A percentile compares a stretch with the other conserved stretches of the same genome.
Conservation (phyloP, 2,888 invertebrate species). For the Cataglyphis livida region DNA sequence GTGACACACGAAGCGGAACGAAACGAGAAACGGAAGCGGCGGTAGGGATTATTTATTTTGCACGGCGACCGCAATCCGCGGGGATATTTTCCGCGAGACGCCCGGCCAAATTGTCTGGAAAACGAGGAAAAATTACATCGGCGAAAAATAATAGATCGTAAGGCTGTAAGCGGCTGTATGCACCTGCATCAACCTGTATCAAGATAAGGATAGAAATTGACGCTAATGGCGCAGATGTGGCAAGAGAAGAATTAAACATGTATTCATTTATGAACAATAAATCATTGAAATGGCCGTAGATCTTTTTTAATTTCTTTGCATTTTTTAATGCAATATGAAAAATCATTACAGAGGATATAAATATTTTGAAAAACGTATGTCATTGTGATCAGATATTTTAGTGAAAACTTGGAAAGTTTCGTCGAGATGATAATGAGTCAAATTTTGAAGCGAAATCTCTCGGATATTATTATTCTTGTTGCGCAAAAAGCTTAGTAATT, state of each 20-base stretch:
- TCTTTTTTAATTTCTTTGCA: neutral
- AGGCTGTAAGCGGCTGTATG: slow-evolving; percentile 52
- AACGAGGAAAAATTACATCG: slow-evolving; percentile 83
- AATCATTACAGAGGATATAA: neutral
- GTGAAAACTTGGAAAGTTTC: neutral
- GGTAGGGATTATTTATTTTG: slow-evolving; percentile 80
- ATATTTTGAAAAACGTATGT: neutral
- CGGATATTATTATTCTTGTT: slow-evolving; percentile 9
- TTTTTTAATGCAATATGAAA: neutral
- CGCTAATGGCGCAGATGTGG: neutral
- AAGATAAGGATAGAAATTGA: slow-evolving; percentile 38
- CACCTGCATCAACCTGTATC: slow-evolving; percentile 28
- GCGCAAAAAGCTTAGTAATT: neutral
- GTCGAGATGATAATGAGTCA: neutral
- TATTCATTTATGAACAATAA: neutral
- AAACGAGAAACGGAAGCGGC: slow-evolving; percentile 74
- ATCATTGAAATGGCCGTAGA: neutral
- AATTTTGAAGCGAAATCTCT: slow-evolving; percentile 4
- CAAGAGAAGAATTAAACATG: neutral
- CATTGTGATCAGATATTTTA: neutral
- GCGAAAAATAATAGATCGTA: slow-evolving; percentile 75
- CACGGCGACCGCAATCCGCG: slow-evolving; percentile 79
- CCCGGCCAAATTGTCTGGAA: slow-evolving; percentile 81
- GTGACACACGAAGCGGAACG: slow-evolving; percentile 66
- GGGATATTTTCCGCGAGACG: slow-evolving; percentile 77